Evolutionary conservation across 2,113 vertebrate genomes (phyloP).

Genomic region (Montifringilla adamsi): DNA sequence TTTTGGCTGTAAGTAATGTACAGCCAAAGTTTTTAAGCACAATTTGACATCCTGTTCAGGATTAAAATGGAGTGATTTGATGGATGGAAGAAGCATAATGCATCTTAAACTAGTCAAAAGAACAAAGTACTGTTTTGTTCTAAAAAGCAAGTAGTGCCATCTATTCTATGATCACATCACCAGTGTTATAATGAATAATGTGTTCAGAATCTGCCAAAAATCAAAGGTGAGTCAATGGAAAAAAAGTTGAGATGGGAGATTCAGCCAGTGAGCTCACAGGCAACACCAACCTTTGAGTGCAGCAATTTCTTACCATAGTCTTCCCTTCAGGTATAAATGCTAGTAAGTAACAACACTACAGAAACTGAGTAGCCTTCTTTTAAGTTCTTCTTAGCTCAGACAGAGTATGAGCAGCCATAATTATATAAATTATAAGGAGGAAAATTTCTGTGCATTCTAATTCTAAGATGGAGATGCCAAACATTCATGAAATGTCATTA

Average conservation of each 20-base stretch:
- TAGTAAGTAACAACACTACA: not conserved
- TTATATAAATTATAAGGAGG: not conserved
- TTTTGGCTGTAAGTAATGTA: not conserved
- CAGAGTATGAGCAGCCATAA: not conserved
- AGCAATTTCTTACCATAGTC: not conserved
- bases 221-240: constrained; percentile 5
- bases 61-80: not conserved
- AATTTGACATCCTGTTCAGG: not conserved
- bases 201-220: constrained; percentile 19
- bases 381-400: not conserved
- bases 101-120: not conserved
- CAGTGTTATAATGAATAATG: not conserved
- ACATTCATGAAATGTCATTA: not conserved
- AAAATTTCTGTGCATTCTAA: not conserved
- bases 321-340: not conserved
- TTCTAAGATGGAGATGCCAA: not conserved
- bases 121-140: not conserved
- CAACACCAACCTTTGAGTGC: not conserved
- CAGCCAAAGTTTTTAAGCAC: not conserved
- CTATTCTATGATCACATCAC: not conserved
- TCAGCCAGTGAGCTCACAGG: not conserved
- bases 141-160: not conserved
- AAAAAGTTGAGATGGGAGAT: not conserved
- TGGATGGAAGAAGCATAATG: not conserved
- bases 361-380: not conserved